Base-by-base conservation (phyloP, 2,113 vertebrate species). In the Tor tambroides region DNA sequence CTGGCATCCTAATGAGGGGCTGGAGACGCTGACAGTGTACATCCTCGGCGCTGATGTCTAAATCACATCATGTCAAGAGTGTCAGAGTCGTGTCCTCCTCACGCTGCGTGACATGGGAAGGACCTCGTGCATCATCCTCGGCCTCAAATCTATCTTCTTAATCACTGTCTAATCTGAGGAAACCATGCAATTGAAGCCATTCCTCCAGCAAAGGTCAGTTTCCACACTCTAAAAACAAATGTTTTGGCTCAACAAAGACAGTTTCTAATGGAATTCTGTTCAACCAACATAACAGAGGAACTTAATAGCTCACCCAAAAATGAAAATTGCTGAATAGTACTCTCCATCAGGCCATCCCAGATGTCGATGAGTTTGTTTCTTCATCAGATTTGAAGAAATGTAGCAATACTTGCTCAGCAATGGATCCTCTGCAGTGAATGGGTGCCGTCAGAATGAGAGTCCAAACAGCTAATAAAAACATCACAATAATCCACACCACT, bases 1-100 rank as follows among this genome's bases (percentile, higher is more conserved):
- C 87, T 89, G 86, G 92, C 93, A 92, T 93, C 89, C 83, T 92
- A 90, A 92, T 91, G 90, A 94, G 92, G 28, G 65, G 74, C 89
- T 80, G 63, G 43, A 76, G 49, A 82, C 56, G 8, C 87, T 90
- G 90, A 91, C 63, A 89, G 90, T 88, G 91, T 23, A 78, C 88
- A 87, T 87, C 79, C 91, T 85, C 49, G 87, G 56, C 86, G 43
- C 84, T 86, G 51, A 82, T 84, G 79, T 85, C 90, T 87, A 89
- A 92, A 91, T 93, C 86, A 72, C 80, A 82, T 91, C 76, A 83
- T 86, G 77, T 88, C 86, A 54, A 65, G 38, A 65, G 80, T 76
- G 63, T 80, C 28, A 79, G 85, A n/a, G 26, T 83, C 79, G 19
- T 32, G 75, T 23, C 76, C 41, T 83, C 43, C 54, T 78, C 56